phyloP scores from a whole-genome alignment of 2,888 invertebrate genomes.

The Perdita meconis region DNA sequence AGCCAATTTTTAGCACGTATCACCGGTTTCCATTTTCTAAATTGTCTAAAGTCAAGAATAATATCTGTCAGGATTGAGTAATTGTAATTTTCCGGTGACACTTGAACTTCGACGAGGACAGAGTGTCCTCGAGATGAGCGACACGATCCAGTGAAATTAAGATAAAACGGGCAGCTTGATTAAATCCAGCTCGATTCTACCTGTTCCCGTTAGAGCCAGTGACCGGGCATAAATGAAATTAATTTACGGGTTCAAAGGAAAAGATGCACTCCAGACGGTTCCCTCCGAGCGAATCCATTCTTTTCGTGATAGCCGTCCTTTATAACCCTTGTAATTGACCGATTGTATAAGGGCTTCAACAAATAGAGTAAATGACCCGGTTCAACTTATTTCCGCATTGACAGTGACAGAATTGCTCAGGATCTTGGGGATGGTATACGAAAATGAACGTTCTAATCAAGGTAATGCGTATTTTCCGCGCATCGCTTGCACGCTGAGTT shows the following conservation, averaged over 20 bases:
- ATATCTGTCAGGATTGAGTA: no score
- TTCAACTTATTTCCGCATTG: background rate
- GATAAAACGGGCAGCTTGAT: background rate
- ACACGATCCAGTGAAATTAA: background rate
- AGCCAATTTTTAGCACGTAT: no score
- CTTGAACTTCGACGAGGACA: no score
- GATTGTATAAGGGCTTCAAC: background rate
- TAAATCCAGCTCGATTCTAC: background rate
- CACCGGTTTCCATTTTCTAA: no score
- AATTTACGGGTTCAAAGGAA: background rate
- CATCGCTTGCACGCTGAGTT: conserved; percentile 11
- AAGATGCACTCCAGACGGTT: no score
- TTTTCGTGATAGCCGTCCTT: background rate
- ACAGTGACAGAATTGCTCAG: conserved; percentile 2
- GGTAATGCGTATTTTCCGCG: conserved; percentile 44
- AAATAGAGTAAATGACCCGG: background rate
- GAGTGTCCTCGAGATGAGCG: background rate
- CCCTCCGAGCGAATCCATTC: background rate
- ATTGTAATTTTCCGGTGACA: no score
- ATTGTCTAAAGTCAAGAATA: no score
- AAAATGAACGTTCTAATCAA: conserved; percentile 36
- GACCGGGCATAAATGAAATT: conserved; percentile 5
- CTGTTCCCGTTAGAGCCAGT: background rate
- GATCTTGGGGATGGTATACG: conserved; percentile 20
- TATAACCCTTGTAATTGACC: background rate